Evolutionary conservation across 2,113 vertebrate species (phyloP).

Genomic region (Capreolus pygargus): DNA sequence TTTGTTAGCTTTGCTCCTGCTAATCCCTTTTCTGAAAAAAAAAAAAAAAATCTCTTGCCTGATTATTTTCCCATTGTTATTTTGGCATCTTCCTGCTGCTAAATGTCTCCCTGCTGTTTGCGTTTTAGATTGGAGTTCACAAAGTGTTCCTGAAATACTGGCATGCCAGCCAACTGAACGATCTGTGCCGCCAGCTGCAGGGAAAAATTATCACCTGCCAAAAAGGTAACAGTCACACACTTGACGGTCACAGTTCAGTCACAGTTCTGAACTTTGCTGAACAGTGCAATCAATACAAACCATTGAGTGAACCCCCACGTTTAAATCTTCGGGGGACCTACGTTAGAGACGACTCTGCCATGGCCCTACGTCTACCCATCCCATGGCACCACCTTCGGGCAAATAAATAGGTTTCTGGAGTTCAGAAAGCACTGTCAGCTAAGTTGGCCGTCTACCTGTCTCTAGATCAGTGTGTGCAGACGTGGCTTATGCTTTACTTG

Average conservation of each 20-base stretch:
- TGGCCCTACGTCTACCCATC: fast-evolving
- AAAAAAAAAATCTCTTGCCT: not conserved
- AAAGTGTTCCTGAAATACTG: slow-evolving; percentile 96
- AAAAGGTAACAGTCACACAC: slow-evolving; percentile 87
- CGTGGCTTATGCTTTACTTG: fast-evolving
- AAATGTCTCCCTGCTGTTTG: slow-evolving; percentile 65
- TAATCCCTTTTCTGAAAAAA: not conserved
- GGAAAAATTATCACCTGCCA: slow-evolving; percentile 94
- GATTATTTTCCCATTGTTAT: not conserved
- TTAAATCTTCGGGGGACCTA: fast-evolving
- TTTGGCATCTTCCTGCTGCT: not conserved
- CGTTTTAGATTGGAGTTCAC: slow-evolving; percentile 88
- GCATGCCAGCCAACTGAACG: slow-evolving; percentile 93
- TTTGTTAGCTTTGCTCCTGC: not conserved
- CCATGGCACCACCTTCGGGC: fast-evolving
- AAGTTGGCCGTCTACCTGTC: too few species aligned
- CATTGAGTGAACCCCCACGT: not conserved
- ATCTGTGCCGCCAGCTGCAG: slow-evolving; percentile 91
- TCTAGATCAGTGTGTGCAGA: fast-evolving
- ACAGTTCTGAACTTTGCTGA: slow-evolving; percentile 7
- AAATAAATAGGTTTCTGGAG: too few species aligned
- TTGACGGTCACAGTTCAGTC: not conserved
- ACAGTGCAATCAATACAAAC: not conserved
- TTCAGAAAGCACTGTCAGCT: not conserved
- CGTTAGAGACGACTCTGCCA: fast-evolving